phyloP scores from a whole-genome alignment of 2,888 invertebrate genomes.

The Agrotis clavis region DNA sequence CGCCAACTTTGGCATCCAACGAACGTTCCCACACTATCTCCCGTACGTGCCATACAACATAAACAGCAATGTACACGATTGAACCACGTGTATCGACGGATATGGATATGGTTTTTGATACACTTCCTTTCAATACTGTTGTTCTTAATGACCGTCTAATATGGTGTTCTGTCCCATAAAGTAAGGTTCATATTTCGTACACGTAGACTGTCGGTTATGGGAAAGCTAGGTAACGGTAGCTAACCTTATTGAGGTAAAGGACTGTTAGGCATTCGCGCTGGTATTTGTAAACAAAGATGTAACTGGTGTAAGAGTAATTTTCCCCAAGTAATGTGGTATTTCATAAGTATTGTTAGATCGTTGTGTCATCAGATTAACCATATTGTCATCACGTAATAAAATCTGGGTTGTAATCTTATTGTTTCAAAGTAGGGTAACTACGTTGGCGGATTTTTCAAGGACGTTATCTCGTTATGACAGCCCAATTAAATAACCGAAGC shows the following conservation, averaged over 20 bases:
- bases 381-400: slow-evolving; percentile 63
- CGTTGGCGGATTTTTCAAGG: slow-evolving; percentile 53
- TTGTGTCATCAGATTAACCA: slow-evolving; percentile 65
- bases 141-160: slow-evolving; percentile 79
- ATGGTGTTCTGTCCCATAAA: slow-evolving; percentile 72
- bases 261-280: slow-evolving; percentile 59
- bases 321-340: slow-evolving; percentile 50
- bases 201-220: slow-evolving; percentile 79
- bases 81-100: slow-evolving; percentile 67
- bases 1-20: slow-evolving; percentile 72
- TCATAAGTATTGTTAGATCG: slow-evolving; percentile 67
- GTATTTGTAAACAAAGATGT: slow-evolving; percentile 82
- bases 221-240: slow-evolving; percentile 83
- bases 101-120: slow-evolving; percentile 81
- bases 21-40: slow-evolving; percentile 65
- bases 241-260: slow-evolving; percentile 67
- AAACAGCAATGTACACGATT: slow-evolving; percentile 63
- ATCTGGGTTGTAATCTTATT: slow-evolving; percentile 64
- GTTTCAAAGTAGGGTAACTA: slow-evolving; percentile 62
- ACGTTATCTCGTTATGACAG: slow-evolving; percentile 44
- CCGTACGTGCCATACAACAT: slow-evolving; percentile 50
- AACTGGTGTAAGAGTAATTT: slow-evolving; percentile 58
- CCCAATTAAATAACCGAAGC: slow-evolving; percentile 55
- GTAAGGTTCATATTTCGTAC: slow-evolving; percentile 80
- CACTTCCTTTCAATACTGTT: slow-evolving; percentile 84